phyloP scores from a whole-genome alignment of 2,113 vertebrate genomes.

The Mixornis gularis region DNA sequence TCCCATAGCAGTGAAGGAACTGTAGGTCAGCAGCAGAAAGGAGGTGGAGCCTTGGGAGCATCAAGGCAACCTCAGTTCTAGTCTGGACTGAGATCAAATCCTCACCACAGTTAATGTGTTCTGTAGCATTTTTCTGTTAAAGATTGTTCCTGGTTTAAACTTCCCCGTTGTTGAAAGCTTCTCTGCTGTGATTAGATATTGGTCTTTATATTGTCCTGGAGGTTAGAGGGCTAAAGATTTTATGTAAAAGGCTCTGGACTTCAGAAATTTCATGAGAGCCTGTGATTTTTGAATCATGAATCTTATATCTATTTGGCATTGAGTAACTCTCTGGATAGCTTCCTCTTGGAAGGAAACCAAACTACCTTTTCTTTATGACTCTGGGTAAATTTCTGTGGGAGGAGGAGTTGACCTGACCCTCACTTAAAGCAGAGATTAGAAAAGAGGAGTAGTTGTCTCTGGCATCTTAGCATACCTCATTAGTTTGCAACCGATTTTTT shows the following conservation, averaged over 20 bases:
- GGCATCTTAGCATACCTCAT: constrained; percentile 13
- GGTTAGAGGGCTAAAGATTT: not conserved
- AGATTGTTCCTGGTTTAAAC: not conserved
- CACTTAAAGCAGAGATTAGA: not conserved
- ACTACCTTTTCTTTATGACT: not conserved
- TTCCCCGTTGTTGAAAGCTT: not conserved
- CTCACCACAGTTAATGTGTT: not conserved
- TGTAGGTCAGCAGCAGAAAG: not conserved
- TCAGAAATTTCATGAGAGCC: not conserved
- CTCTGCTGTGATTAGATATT: not conserved
- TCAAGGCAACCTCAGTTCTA: not conserved
- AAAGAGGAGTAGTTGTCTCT: not conserved
- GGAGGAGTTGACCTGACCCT: not conserved
- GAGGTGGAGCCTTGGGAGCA: not conserved
- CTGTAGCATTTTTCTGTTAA: not conserved
- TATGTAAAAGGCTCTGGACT: not conserved
- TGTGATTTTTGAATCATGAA: not conserved
- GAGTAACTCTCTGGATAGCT: not conserved
- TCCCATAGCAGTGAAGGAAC: not conserved
- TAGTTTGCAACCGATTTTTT: constrained; percentile 48
- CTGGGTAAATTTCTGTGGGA: not conserved
- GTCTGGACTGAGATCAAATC: not conserved
- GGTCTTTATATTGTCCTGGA: not conserved
- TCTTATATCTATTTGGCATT: not conserved
- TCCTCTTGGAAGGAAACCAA: not conserved